Conservation (phyloP, 2,888 invertebrate genomes). For the Tipula lateralis region DNA sequence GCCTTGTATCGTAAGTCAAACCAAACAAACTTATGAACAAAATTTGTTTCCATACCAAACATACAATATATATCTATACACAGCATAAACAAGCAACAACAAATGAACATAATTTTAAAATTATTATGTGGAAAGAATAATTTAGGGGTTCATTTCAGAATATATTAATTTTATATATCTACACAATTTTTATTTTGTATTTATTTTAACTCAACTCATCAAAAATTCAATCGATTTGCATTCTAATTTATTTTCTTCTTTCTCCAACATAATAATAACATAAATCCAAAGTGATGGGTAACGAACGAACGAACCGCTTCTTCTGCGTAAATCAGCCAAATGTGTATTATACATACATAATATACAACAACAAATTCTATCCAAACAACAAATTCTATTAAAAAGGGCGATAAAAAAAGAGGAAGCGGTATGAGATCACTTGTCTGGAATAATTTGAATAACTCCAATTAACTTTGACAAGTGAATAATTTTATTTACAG, state of each 20-base stretch:
- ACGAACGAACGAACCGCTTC: background rate
- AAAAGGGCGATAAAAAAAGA: background rate
- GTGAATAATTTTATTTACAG: slow-evolving; percentile 25
- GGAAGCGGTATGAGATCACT: background rate
- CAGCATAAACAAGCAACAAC: background rate
- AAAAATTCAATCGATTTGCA: slow-evolving; percentile 1
- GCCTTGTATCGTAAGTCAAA: background rate
- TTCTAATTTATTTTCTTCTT: background rate
- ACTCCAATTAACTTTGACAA: slow-evolving; percentile 25
- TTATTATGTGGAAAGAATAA: background rate
- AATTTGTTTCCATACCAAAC: background rate
- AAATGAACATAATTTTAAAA: background rate
- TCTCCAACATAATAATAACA: background rate
- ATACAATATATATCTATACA: background rate
- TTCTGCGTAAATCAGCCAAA: background rate
- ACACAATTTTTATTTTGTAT: background rate
- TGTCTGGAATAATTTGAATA: slow-evolving; percentile 27
- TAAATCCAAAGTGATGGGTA: background rate
- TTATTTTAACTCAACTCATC: background rate
- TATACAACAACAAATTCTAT: background rate
- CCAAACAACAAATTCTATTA: background rate
- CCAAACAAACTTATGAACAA: background rate
- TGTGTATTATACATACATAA: background rate
- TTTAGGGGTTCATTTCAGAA: background rate
- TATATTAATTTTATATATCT: background rate